Percentiles rank a stretch among this genome's conserved stretches.
These are phyloP conservation scores for Sparus aurata DNA, from an alignment of 2,797 vertebrate genomes.

Conservation along the genomic window DNA sequence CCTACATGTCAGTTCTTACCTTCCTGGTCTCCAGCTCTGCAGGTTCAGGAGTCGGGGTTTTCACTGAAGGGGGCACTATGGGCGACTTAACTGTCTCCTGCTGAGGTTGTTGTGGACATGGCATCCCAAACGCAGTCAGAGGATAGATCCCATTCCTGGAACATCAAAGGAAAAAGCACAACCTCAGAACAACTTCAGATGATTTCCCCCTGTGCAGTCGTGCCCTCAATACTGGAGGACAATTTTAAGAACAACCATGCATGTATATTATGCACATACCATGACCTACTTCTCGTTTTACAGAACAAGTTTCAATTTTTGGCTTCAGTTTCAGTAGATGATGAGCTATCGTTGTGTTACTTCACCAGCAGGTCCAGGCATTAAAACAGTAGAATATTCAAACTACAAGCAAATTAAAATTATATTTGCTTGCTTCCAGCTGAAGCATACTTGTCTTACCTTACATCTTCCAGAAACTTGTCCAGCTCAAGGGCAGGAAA, in stretches of 20 bases:
- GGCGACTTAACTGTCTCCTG: slow-evolving; percentile 96
- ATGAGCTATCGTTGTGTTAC: background rate
- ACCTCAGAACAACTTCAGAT: background rate
- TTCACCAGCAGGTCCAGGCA: background rate
- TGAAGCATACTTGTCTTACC: slow-evolving; percentile 78
- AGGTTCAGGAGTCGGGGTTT: slow-evolving; percentile 96
- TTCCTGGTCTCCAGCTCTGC: slow-evolving; percentile 97
- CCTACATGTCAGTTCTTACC: slow-evolving; percentile 78
- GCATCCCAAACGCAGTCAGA: slow-evolving; percentile 95
- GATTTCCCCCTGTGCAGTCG: background rate
- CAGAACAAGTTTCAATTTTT: background rate
- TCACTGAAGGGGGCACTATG: slow-evolving; percentile 95
- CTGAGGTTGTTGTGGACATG: slow-evolving; percentile 95
- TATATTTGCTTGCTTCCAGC: background rate
- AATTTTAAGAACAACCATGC: background rate
- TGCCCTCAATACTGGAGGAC: background rate
- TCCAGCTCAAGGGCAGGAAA: slow-evolving; percentile 97
- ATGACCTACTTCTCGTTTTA: background rate
- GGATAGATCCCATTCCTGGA: slow-evolving; percentile 98
- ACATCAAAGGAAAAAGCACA: background rate
- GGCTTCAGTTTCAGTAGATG: background rate
- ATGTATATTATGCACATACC: background rate
- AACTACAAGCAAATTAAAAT: background rate
- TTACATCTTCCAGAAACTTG: slow-evolving; percentile 98
- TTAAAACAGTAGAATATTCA: background rate